Base-by-base conservation (phyloP, 2,888 invertebrate genomes). In the Cheilosia variabilis region DNA sequence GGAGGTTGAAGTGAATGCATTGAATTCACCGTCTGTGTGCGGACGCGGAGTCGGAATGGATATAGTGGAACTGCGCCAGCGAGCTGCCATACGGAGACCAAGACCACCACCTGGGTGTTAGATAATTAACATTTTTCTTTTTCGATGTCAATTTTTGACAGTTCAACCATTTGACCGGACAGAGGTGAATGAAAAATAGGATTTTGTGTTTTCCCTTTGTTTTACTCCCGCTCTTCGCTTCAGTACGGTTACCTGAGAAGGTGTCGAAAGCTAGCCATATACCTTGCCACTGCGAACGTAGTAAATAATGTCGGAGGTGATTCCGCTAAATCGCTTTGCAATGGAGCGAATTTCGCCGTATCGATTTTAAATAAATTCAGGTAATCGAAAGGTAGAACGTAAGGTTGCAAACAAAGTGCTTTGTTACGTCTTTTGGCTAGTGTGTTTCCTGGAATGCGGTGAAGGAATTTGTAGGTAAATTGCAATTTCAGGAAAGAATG, bases 41-140 rank as follows among this genome's bases (percentile, higher is more conserved):
- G 19, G 5, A 1, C 2, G 22, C 3, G 34, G 34, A 34, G 10
- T 34, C 34, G 37, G 37, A 37, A 37, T 37, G 13, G 37, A 37
- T 13, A 34, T 37, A 34, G 31, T 63, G 34, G 66, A 60, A 72
- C 62, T 60, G 34, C 37, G 37, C 37, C 37, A 17, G 6, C 17
- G 73, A 50, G 69, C 60, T 66, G 72, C 72, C 76, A 72, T 84
- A 17, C 41, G 15, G 43, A n/a, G 43, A 43, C 24, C 50, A 52
- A 68, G 88, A 87, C 88, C 88, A 88, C 88, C 88, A 88, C 87
- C 88, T 87, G 88, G 72, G 88, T 87, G 88, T 87, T 88, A 88
- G 88, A 88, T 88, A 88, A 88, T 88, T 88, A 88, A 88, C 87
- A 87, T 88, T 88, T 88, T 88, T 88, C 84, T 87, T 78, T 52